Evolutionary conservation across 2,113 vertebrate species (phyloP).

Genomic region (Genyomyrus donnyi): DNA sequence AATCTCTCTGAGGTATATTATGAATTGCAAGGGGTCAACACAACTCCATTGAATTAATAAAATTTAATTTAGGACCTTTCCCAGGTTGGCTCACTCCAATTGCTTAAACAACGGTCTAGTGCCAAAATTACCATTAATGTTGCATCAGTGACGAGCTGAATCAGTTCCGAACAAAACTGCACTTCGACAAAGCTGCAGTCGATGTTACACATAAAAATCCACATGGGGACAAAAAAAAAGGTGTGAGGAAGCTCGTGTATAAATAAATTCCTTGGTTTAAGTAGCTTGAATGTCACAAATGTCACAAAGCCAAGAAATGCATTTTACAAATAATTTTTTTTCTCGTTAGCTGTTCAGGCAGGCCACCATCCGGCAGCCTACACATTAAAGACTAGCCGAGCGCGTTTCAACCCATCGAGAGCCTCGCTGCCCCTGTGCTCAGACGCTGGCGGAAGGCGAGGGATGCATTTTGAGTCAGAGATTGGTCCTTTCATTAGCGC

Average conservation of each 20-base stretch:
- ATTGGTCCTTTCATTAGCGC: not conserved
- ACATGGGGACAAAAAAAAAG: not conserved
- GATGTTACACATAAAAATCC: not conserved
- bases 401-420: not conserved
- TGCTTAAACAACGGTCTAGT: not conserved
- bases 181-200: not conserved
- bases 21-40: not conserved
- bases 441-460: not conserved
- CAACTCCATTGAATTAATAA: not conserved
- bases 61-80: constrained; percentile 40
- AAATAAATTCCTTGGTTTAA: not conserved
- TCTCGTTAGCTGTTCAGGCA: not conserved
- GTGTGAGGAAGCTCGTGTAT: not conserved
- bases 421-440: not conserved
- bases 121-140: not conserved
- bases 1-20: not conserved
- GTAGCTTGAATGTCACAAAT: not conserved
- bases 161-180: not conserved
- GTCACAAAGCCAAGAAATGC: not conserved
- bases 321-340: not conserved
- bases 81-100: not conserved
- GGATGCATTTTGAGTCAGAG: not conserved
- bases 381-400: not conserved
- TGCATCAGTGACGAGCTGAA: not conserved
- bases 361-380: not conserved